A percentile compares a stretch with the other conserved stretches of the same genome.
Evolutionary conservation across 1,140 invertebrate genomes (phyloP).

Genomic region (Rhynchophorus ferrugineus): DNA sequence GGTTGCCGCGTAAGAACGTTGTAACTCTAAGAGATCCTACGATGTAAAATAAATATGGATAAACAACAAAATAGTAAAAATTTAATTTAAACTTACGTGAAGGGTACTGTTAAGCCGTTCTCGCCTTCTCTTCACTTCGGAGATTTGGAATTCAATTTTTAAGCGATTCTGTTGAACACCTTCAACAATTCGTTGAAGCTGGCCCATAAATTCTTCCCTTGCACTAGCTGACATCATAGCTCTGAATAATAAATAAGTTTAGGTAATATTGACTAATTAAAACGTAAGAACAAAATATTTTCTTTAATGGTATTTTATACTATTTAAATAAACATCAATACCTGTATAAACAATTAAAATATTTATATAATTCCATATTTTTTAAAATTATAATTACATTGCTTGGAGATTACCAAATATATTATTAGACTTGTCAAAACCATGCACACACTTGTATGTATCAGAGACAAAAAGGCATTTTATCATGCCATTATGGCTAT

Average conservation of each 20-base stretch:
- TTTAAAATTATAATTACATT: too few relatives aligned
- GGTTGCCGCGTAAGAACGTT: constrained; percentile 76
- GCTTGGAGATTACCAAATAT: too few relatives aligned
- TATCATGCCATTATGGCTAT: too few relatives aligned
- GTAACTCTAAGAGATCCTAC: constrained; percentile 63
- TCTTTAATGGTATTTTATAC: too few relatives aligned
- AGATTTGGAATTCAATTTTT: constrained; percentile 57
- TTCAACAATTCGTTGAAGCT: constrained; percentile 81
- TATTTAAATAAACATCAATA: too few relatives aligned
- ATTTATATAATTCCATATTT: too few relatives aligned
- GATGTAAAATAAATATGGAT: background rate
- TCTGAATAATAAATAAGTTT: constrained; percentile 38
- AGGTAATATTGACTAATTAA: background rate
- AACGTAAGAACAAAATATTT: too few relatives aligned
- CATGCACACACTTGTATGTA: too few relatives aligned
- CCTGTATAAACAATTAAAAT: too few relatives aligned
- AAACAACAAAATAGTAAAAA: background rate
- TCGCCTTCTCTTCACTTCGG: constrained; percentile 64
- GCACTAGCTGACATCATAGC: constrained; percentile 60
- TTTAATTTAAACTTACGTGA: constrained; percentile 31
- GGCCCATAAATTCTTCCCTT: constrained; percentile 79
- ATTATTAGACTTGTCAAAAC: too few relatives aligned
- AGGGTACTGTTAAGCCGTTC: constrained; percentile 64
- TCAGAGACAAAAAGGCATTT: too few relatives aligned
- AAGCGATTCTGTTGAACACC: constrained; percentile 72